A percentile compares a stretch with the other conserved stretches of the same genome.
Evolutionary conservation across 1,140 invertebrate genomes (phyloP).

Genomic region (Drosophila malerkotliana): DNA sequence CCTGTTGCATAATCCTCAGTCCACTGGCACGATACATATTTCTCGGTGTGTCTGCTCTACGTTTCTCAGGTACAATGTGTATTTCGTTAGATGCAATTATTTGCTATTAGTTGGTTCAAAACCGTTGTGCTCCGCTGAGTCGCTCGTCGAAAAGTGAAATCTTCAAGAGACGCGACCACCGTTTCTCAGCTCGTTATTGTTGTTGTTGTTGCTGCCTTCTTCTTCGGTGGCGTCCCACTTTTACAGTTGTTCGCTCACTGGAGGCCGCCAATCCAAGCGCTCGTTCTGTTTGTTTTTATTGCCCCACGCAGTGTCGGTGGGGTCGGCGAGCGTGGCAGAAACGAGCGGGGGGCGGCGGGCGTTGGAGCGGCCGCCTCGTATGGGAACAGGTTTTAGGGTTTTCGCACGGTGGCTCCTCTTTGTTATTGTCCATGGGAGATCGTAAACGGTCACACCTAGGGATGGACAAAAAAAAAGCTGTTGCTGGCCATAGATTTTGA

Average conservation of each 20-base stretch:
- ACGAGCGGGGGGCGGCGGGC: neutral
- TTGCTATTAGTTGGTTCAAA: conserved; percentile 8
- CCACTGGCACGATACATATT: conserved; percentile 55
- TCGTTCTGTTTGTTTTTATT: conserved; percentile 75
- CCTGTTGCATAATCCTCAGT: conserved; percentile 68
- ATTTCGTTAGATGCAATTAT: conserved; percentile 11
- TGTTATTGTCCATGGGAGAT: conserved; percentile 4
- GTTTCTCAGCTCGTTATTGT: conserved; percentile 7
- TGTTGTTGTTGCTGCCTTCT: conserved; percentile 6
- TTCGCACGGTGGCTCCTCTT: conserved; percentile 14
- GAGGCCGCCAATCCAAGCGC: conserved; percentile 41
- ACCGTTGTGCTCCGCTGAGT: conserved; percentile 36
- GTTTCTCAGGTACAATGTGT: conserved; percentile 18
- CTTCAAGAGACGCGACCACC: conserved; percentile 19
- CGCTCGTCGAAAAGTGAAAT: conserved; percentile 57
- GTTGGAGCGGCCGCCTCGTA: neutral
- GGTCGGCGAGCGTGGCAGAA: neutral
- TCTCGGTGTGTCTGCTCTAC: too few species aligned
- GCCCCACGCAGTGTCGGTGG: conserved; percentile 39
- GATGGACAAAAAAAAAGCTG: conserved; percentile 1
- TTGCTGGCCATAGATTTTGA: neutral
- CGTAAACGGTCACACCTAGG: conserved; percentile 9
- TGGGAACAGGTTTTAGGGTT: conserved; percentile 52
- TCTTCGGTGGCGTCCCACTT: conserved; percentile 69
- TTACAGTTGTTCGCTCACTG: conserved; percentile 58